Evolutionary conservation across 2,113 vertebrate genomes (phyloP).

Genomic region (Labeo rohita): DNA sequence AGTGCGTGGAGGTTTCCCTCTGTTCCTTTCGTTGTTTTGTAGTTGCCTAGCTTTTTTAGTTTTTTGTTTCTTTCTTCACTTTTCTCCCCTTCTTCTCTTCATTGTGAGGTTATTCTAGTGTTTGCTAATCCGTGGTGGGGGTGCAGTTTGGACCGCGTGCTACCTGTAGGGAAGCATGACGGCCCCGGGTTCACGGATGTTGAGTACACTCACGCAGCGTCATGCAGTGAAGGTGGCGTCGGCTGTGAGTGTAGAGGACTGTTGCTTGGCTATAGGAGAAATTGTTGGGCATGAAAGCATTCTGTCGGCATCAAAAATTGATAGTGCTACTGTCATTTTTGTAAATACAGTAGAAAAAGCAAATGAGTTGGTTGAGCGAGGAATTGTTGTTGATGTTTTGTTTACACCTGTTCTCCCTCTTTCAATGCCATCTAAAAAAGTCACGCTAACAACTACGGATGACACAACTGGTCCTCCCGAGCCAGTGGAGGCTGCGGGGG

Average conservation of each 20-base stretch:
- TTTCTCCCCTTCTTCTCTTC: too few relatives aligned
- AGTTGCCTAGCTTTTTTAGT: too few relatives aligned
- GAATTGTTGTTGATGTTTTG: neutral
- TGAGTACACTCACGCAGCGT: neutral
- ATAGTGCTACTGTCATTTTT: neutral
- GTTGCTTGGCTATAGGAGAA: neutral
- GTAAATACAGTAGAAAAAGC: neutral
- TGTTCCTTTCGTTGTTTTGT: too few relatives aligned
- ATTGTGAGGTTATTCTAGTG: too few relatives aligned
- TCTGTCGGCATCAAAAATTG: neutral
- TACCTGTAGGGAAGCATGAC: neutral
- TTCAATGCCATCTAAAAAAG: too few relatives aligned
- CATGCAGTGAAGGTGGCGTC: neutral
- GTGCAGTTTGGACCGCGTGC: neutral
- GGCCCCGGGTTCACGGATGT: neutral
- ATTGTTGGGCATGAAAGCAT: neutral
- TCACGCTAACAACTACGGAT: too few relatives aligned
- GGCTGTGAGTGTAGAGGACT: neutral
- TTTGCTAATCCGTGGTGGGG: too few relatives aligned
- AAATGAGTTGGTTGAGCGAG: neutral
- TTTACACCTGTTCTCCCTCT: too few relatives aligned
- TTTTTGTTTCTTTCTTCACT: too few relatives aligned
- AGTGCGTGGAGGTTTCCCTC: too few relatives aligned
- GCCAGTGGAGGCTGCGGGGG: too few relatives aligned
- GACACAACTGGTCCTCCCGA: too few relatives aligned